Percentiles rank a stretch among this genome's conserved stretches.
Conservation (phyloP, 2,113 vertebrate genomes). For the Puma concolor region DNA sequence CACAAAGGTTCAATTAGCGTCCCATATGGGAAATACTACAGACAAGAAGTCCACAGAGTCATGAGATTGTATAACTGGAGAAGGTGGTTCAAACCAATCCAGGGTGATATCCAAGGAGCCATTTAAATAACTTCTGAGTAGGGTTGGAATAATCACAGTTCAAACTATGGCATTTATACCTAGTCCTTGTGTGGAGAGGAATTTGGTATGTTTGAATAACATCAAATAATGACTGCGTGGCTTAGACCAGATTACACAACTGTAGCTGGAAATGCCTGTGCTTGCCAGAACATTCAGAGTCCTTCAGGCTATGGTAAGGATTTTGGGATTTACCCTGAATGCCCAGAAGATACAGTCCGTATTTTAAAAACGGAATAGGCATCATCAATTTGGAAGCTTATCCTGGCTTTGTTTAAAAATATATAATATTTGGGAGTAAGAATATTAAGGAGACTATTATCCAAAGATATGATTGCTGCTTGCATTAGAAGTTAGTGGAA, state of each 20-base stretch:
- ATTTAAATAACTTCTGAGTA: not conserved
- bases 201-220: not conserved
- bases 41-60: not conserved
- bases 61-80: not conserved
- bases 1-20: not conserved
- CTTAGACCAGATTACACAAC: not conserved
- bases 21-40: not conserved
- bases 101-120: not conserved
- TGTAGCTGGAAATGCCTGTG: not conserved
- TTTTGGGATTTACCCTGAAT: not conserved
- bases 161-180: not conserved
- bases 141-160: not conserved
- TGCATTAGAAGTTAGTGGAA: not conserved
- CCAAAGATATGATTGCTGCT: not conserved
- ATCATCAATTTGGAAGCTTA: not conserved
- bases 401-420: not conserved
- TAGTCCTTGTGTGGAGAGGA: not conserved
- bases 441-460: not conserved
- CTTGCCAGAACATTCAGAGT: not conserved
- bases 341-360: not conserved
- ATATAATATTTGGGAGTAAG: not conserved
- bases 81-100: not conserved
- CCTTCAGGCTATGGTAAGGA: not conserved
- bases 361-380: not conserved
- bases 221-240: not conserved